phyloP scores from a whole-genome alignment of 2,797 vertebrate species.

The Channa striata region DNA sequence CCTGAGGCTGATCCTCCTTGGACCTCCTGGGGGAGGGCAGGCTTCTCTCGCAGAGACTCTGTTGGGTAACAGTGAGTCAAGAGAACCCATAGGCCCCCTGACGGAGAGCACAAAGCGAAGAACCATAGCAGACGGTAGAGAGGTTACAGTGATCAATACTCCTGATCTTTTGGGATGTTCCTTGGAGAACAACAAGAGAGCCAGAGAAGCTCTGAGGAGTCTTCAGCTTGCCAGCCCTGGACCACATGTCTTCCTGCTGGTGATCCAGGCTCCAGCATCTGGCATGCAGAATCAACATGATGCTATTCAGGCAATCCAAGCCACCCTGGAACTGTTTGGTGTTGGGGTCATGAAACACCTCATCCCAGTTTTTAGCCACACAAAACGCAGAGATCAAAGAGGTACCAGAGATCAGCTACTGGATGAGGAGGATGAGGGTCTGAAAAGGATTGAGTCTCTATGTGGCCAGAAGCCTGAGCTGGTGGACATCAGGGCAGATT shows the following conservation, averaged over 20 bases:
- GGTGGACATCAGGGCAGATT: slow-evolving; percentile 55
- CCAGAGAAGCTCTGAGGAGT: slow-evolving; percentile 75
- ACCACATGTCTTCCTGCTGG: slow-evolving; percentile 77
- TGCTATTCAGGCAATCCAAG: slow-evolving; percentile 20
- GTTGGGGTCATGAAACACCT: slow-evolving; percentile 46
- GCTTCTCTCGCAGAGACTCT: slow-evolving; percentile 64
- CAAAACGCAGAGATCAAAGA: slow-evolving; percentile 31
- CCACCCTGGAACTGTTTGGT: slow-evolving; percentile 65
- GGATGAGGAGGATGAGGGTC: slow-evolving; percentile 43
- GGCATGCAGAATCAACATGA: slow-evolving; percentile 27
- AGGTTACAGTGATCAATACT: slow-evolving; percentile 72
- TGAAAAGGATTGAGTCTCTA: slow-evolving; percentile 47
- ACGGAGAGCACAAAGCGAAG: slow-evolving; percentile 57
- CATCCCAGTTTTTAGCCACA: slow-evolving; percentile 71
- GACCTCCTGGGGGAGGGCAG: slow-evolving; percentile 60
- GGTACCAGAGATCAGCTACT: slow-evolving; percentile 53
- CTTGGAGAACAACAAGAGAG: slow-evolving; percentile 49
- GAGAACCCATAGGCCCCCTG: not conserved
- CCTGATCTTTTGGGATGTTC: slow-evolving; percentile 73
- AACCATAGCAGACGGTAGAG: slow-evolving; percentile 47
- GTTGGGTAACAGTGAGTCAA: slow-evolving; percentile 39
- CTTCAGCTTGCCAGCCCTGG: slow-evolving; percentile 76
- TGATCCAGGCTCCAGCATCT: slow-evolving; percentile 56
- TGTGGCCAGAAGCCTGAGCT: slow-evolving; percentile 72
- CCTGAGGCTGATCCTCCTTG: slow-evolving; percentile 76